Base-by-base conservation (phyloP, 1,140 invertebrate genomes). In the Cheumatopsyche charites region DNA sequence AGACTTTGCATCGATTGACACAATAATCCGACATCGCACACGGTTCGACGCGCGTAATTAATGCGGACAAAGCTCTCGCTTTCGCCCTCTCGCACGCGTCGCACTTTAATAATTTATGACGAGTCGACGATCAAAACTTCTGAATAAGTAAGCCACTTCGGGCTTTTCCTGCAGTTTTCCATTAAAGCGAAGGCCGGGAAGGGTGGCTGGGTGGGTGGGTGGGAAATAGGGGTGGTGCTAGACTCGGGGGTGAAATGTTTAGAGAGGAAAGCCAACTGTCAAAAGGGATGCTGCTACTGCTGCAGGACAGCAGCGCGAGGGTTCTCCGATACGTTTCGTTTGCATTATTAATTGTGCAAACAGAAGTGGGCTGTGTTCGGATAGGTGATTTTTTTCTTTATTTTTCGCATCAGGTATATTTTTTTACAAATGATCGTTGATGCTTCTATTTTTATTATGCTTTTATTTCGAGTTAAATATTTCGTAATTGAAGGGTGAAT, bases 261-360 rank as follows among this genome's bases (percentile, higher is more conserved):
- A 70, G 55, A 70, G 62, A 73, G 62, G 67, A 36, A 55, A 70
- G 72, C 67, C 67, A 70, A 73, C 72, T 73, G 72, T 73, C 72
- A 73, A 73, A 73, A 74, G 68, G 62, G 49, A 67, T 47, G 61
- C 12, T 52, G 21, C 58, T 47, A 42, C 12, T 52, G 21, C 58
- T 62, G 42, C 36, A n/a, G 61, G n/a, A 63, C 41, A 21, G 13
- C n/a, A 68, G 36, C 6, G 42, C 15, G 43, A 66, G 73, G 68
- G 55, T 67, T 62, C 52, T 67, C 67, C 63, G 63, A 71, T 68
- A 65, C 69, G 42, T 29, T 25, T 12, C 9, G 42, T 36, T 52
- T 74, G 69, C 73, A 74, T 74, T 74, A 74, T 74, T 71, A 74
- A 74, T 74, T 68, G 45, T 66, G 69, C 55, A 74, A 74, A 74